Evolutionary conservation across 2,113 vertebrate species (phyloP), one percentile per base, ranked within the genome.

Genomic region (Heliornis fulica): DNA sequence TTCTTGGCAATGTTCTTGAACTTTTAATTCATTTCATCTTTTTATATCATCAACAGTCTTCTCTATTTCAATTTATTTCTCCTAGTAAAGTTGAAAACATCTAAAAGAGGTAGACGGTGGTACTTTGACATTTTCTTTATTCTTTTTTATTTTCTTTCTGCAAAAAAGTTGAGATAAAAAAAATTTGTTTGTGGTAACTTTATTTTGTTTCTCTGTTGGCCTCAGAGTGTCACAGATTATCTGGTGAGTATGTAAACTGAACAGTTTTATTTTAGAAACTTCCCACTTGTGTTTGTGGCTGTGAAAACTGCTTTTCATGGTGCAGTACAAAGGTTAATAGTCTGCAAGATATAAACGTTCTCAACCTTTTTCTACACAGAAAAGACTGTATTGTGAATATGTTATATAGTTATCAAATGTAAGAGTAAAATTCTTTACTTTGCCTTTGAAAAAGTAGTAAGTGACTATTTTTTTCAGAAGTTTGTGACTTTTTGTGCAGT

Each of bases 141-240:
- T 87, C 60, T 60, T 8, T 83, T 74, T 12, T 57, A 13, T 63
- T 6, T 10, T 63, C 29, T 80, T 83, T 88, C 23, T 90, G 71
- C 16, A 57, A 19, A 7, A n/a, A 71, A 53, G 29, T 70, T 83
- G 43, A 92, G 84, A 25, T 70, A 26, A n/a, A n/a, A n/a, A n/a
- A n/a, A n/a, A n/a, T 97, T 92, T 93, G 74, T 95, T 90, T 46
- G 64, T 75, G 65, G 76, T 91, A 76, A 88, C 75, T 78, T 71
- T 94, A 66, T 83, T 90, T 96, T 96, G 84, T 96, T 97, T 96
- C 81, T 97, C 63, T 97, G 90, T 90, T 96, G 94, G 94, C 96
- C 93, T 91, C 95, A 97, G 96, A 97, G 91, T 94, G 90, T 95
- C 71, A 95, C 75, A 96, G 75, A 29, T 92, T 94, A 69, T 80